A percentile compares a stretch with the other conserved stretches of the same genome.
Evolutionary conservation across 2,797 vertebrate species (phyloP).

Genomic region (Fratercula arctica): DNA sequence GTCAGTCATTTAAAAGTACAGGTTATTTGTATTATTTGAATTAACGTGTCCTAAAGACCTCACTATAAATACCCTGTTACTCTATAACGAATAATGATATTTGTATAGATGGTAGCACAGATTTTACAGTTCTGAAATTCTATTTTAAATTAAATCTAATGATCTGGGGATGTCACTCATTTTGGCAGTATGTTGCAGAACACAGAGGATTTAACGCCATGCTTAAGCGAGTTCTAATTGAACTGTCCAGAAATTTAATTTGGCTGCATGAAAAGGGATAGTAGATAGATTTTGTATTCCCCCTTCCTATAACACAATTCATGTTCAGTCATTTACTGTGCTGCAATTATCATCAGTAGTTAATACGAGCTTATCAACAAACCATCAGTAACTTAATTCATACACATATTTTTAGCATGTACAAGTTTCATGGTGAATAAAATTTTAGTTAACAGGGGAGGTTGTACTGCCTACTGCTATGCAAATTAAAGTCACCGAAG

Average conservation of each 20-base stretch:
- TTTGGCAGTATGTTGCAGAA: not conserved
- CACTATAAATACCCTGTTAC: not conserved
- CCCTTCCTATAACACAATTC: not conserved
- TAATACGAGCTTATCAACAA: not conserved
- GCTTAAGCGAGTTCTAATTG: not conserved
- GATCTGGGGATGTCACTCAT: not conserved
- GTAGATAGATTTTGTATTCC: not conserved
- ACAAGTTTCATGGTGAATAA: not conserved
- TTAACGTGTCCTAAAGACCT: not conserved
- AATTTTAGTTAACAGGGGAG: not conserved
- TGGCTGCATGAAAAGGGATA: not conserved
- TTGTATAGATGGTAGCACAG: not conserved
- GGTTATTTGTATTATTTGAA: not conserved
- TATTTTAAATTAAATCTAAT: not conserved
- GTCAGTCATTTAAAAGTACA: not conserved
- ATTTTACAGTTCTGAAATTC: not conserved
- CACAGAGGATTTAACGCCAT: not conserved
- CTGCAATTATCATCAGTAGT: not conserved
- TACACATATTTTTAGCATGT: not conserved
- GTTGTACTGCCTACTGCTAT: not conserved
- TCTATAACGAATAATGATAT: not conserved
- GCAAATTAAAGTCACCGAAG: conserved; percentile 17
- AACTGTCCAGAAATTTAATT: conserved; percentile 27
- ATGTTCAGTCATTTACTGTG: not conserved
- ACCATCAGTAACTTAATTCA: not conserved